phyloP scores from a whole-genome alignment of 2,113 vertebrate genomes.

The Calypte anna region DNA sequence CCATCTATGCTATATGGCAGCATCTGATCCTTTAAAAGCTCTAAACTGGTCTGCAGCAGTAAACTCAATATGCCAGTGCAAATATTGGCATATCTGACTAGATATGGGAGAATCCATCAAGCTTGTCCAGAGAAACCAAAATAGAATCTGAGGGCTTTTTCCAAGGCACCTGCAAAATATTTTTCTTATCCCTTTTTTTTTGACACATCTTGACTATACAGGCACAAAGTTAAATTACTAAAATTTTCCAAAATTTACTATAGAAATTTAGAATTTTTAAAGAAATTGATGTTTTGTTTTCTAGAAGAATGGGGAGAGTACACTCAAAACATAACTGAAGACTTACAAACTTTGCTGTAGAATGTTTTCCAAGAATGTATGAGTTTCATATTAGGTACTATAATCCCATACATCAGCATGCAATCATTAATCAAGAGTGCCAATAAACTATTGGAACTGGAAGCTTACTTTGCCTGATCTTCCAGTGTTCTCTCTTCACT shows the following conservation, averaged over 20 bases:
- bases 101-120: not conserved
- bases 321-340: not conserved
- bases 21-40: not conserved
- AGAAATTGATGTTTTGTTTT: not conserved
- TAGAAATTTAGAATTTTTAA: not conserved
- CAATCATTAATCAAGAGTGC: not conserved
- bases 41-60: not conserved
- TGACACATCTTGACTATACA: not conserved
- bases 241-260: not conserved
- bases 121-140: not conserved
- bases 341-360: not conserved
- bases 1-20: not conserved
- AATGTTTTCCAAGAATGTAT: not conserved
- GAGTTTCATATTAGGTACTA: not conserved
- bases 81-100: not conserved
- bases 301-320: not conserved
- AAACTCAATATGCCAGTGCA: not conserved
- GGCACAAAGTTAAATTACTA: not conserved
- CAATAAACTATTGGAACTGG: constrained; percentile 16
- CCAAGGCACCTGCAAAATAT: not conserved
- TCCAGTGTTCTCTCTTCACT: not conserved
- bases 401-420: not conserved
- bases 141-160: not conserved
- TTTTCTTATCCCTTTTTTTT: not conserved
- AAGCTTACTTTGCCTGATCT: constrained; percentile 11